Evolutionary conservation across 2,113 vertebrate genomes (phyloP).

Genomic region (Edolisoma coerulescens): DNA sequence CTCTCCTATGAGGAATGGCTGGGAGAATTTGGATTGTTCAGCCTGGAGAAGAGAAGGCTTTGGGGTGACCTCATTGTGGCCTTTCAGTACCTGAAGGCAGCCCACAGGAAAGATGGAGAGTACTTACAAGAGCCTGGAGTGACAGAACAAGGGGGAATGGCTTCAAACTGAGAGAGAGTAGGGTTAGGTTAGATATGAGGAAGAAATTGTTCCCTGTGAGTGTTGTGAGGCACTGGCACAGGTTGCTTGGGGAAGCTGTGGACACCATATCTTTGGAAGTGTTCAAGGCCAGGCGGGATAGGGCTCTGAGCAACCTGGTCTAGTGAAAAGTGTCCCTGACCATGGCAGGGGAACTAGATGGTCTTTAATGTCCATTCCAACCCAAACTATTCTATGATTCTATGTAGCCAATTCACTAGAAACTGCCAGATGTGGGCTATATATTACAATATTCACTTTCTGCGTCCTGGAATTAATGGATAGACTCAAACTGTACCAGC

Average conservation of each 20-base stretch:
- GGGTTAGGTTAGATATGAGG: not conserved
- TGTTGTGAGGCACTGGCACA: not conserved
- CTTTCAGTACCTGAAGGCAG: not conserved
- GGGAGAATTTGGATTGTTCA: not conserved
- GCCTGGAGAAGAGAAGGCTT: not conserved
- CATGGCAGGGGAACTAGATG: not conserved
- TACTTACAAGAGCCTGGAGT: not conserved
- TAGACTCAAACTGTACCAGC: not conserved
- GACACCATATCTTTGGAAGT: not conserved
- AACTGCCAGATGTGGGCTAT: not conserved
- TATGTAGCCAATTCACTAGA: not conserved
- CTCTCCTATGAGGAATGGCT: not conserved
- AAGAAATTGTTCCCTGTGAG: not conserved
- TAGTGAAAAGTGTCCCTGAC: not conserved
- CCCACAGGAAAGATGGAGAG: not conserved
- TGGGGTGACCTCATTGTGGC: not conserved
- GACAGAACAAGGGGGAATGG: not conserved
- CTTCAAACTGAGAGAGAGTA: not conserved
- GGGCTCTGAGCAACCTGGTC: not conserved
- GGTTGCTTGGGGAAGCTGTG: not conserved
- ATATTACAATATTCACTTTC: not conserved
- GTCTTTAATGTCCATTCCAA: not conserved
- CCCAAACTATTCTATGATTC: not conserved
- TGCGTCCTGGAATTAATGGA: not conserved
- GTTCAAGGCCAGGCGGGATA: not conserved